Percentiles rank a stretch among this genome's conserved stretches.
Evolutionary conservation across 2,797 vertebrate species (phyloP).

Genomic region (Buphagus erythrorhynchus): DNA sequence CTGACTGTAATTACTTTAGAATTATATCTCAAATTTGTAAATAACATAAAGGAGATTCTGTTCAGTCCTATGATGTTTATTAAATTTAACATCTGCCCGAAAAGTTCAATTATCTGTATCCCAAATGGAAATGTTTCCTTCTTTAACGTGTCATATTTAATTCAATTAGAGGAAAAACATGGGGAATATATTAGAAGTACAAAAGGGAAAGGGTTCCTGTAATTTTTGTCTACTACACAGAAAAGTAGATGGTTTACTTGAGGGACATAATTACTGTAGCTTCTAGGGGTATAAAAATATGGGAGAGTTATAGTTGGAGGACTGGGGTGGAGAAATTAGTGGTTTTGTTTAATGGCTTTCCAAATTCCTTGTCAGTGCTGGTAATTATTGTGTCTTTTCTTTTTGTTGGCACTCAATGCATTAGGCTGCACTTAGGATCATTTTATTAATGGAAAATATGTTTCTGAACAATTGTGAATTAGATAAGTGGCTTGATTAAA

Average conservation of each 20-base stretch:
- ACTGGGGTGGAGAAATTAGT: not conserved
- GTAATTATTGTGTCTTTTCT: constrained; percentile 31
- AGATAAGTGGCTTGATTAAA: constrained; percentile 50
- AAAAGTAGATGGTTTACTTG: not conserved
- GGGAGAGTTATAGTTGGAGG: not conserved
- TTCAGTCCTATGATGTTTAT: not conserved
- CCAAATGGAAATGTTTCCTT: not conserved
- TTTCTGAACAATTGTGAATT: constrained; percentile 36
- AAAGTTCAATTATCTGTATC: not conserved
- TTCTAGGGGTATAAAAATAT: not conserved
- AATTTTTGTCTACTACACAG: not conserved
- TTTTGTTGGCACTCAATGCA: not conserved
- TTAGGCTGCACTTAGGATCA: constrained; percentile 16
- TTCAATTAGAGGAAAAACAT: constrained; percentile 9
- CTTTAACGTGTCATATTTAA: not conserved
- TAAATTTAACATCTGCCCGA: constrained; percentile 8
- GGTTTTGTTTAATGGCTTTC: not conserved
- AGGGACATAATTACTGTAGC: not conserved
- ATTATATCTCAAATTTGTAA: constrained; percentile 28
- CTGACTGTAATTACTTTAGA: constrained; percentile 14
- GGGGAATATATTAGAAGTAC: not conserved
- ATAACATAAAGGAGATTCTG: not conserved
- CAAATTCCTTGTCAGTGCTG: not conserved
- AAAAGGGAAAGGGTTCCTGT: not conserved
- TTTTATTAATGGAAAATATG: constrained; percentile 57